Evolutionary conservation across 2,113 vertebrate species (phyloP).

Genomic region (Orthonyx spaldingii): DNA sequence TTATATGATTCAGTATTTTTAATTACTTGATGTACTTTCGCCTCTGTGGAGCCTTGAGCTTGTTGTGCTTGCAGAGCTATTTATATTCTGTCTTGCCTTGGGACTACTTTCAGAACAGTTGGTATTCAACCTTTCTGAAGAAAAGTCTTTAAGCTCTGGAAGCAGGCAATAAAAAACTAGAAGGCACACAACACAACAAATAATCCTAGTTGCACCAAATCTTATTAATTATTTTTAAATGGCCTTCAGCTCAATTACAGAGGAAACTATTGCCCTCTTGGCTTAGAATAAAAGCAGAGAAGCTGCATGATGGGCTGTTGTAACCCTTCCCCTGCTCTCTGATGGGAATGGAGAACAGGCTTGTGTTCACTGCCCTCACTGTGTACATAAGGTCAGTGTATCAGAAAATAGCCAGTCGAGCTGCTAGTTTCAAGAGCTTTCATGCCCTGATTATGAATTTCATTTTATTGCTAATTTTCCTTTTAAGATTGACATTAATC

Average conservation of each 20-base stretch:
- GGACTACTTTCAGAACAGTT: constrained; percentile 22
- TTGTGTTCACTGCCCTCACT: neutral
- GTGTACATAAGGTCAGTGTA: neutral
- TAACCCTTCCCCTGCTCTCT: neutral
- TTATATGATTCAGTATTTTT: neutral
- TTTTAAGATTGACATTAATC: neutral
- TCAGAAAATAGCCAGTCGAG: neutral
- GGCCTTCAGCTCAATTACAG: constrained; percentile 30
- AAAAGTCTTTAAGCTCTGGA: constrained; percentile 31
- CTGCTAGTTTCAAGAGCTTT: constrained; percentile 8
- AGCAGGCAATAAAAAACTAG: constrained; percentile 28
- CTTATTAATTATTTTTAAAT: constrained; percentile 53
- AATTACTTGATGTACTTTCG: constrained; percentile 1
- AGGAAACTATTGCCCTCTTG: constrained; percentile 29
- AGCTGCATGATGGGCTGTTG: neutral
- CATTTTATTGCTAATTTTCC: neutral
- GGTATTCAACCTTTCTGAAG: constrained; percentile 26
- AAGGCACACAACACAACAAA: constrained; percentile 4
- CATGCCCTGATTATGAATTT: neutral
- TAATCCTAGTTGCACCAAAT: constrained; percentile 15
- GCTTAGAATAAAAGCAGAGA: constrained; percentile 25
- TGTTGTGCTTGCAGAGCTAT: constrained; percentile 35
- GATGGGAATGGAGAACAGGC: constrained; percentile 19
- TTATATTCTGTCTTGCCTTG: constrained; percentile 40
- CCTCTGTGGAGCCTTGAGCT: constrained; percentile 1